A percentile compares a stretch with the other conserved stretches of the same genome.
These are phyloP conservation scores for Petrolisthes manimaculis DNA, from an alignment of 2,888 invertebrate species.

Conservation along the genomic window DNA sequence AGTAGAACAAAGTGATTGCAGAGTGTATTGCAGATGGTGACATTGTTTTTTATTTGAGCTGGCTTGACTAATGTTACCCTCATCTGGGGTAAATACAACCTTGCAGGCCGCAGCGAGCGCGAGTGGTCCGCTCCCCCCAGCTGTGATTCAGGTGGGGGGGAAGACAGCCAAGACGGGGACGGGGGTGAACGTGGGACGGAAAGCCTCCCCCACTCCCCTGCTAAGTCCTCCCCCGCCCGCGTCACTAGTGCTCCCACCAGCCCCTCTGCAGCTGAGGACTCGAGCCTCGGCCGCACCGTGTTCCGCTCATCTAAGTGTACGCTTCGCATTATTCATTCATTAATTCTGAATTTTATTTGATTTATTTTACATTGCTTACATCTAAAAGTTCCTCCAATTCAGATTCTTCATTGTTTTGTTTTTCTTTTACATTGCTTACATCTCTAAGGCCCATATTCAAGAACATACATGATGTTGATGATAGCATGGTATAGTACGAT, in stretches of 20 bases:
- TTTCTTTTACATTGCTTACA: too few relatives aligned
- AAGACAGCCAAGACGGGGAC: constrained; percentile 42
- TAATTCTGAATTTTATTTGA: constrained; percentile 15
- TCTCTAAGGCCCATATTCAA: too few relatives aligned
- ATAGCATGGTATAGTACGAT: too few relatives aligned
- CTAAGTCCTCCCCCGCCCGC: constrained; percentile 46
- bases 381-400: too few relatives aligned
- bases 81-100: constrained; percentile 41
- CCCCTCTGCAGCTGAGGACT: constrained; percentile 52
- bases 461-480: too few relatives aligned
- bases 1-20: background rate
- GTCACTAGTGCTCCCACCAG: constrained; percentile 59
- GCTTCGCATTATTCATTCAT: constrained; percentile 34
- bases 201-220: constrained; percentile 58
- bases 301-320: constrained; percentile 65
- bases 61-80: constrained; percentile 39
- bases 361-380: too few relatives aligned
- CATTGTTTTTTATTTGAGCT: background rate
- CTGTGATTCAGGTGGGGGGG: constrained; percentile 51
- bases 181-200: constrained; percentile 43
- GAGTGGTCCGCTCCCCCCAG: constrained; percentile 63
- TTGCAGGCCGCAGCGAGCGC: constrained; percentile 59
- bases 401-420: too few relatives aligned
- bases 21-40: constrained; percentile 36
- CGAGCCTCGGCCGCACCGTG: constrained; percentile 58